Conservation (phyloP, 2,113 vertebrate species). For the Labeo catla region DNA sequence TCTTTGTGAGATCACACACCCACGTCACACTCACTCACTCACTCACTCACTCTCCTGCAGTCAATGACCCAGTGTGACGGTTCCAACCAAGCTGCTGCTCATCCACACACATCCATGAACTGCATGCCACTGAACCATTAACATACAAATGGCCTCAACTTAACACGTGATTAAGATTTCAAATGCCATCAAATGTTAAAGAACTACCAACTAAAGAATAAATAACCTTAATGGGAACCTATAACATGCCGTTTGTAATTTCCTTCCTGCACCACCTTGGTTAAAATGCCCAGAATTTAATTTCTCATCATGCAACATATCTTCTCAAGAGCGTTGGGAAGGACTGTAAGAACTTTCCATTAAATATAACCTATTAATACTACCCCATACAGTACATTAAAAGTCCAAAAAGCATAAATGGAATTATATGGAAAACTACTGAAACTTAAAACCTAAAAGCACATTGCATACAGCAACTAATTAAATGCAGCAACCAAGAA, state of each 20-base stretch:
- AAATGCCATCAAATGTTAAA: conserved; percentile 82
- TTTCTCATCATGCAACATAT: conserved; percentile 62
- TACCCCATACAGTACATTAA: neutral
- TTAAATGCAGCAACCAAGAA: neutral
- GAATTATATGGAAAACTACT: neutral
- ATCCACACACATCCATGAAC: conserved; percentile 69
- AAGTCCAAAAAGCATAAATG: neutral
- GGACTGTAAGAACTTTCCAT: conserved; percentile 45
- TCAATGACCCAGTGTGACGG: conserved; percentile 57
- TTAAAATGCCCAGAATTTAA: conserved; percentile 69
- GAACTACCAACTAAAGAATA: conserved; percentile 73
- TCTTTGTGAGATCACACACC: conserved; percentile 34
- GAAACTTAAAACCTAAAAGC: neutral
- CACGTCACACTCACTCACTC: neutral
- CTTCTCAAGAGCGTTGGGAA: conserved; percentile 61
- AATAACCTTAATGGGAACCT: conserved; percentile 67
- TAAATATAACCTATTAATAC: neutral
- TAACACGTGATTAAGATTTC: conserved; percentile 69
- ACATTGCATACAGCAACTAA: neutral
- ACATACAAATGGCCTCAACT: conserved; percentile 79
- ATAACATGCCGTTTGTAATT: conserved; percentile 64
- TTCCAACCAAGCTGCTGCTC: conserved; percentile 57
- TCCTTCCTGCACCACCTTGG: conserved; percentile 60
- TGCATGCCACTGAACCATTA: conserved; percentile 76
- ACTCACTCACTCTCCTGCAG: conserved; percentile 37